A percentile compares a stretch with the other conserved stretches of the same genome.
phyloP scores from a whole-genome alignment of 2,888 invertebrate species.

The Philereme transversata region DNA sequence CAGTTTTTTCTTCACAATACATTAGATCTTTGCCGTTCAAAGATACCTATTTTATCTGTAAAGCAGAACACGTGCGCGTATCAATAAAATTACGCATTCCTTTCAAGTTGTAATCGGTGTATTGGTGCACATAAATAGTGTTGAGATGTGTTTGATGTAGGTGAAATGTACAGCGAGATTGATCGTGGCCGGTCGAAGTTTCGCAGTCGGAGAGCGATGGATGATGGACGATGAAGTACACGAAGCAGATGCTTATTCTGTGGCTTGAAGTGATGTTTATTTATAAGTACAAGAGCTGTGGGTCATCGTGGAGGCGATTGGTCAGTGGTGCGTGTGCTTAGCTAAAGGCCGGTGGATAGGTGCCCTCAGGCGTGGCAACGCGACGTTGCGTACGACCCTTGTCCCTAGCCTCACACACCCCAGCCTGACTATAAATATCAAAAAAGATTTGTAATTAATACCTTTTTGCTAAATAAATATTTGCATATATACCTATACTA shows the following conservation, averaged over 20 bases:
- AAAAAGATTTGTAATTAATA: slow-evolving; percentile 9
- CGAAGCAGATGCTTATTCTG: slow-evolving; percentile 18
- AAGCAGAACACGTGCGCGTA: slow-evolving; percentile 36
- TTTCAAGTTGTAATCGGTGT: slow-evolving; percentile 42
- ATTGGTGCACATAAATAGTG: slow-evolving; percentile 38
- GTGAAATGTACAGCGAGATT: slow-evolving; percentile 31
- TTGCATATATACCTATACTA: too few relatives aligned
- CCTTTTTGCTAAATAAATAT: not conserved
- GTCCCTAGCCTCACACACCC: slow-evolving; percentile 29
- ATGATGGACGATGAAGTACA: slow-evolving; percentile 31
- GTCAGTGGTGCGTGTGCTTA: slow-evolving; percentile 70
- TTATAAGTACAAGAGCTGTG: slow-evolving; percentile 58
- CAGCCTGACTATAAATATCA: slow-evolving; percentile 34
- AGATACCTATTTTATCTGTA: slow-evolving; percentile 25
- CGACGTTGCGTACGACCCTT: slow-evolving; percentile 42
- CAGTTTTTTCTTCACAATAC: slow-evolving; percentile 8
- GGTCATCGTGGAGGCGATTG: slow-evolving; percentile 52
- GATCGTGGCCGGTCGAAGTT: slow-evolving; percentile 27
- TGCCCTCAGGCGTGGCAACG: slow-evolving; percentile 63
- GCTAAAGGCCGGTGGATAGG: slow-evolving; percentile 44
- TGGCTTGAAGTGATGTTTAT: slow-evolving; percentile 50
- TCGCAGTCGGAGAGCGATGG: slow-evolving; percentile 17
- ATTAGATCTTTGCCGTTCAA: slow-evolving; percentile 21
- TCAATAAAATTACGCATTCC: slow-evolving; percentile 42
- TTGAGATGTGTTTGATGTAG: slow-evolving; percentile 36